Conservation (phyloP, 2,888 invertebrate species). For the Schizotus pectinicornis region DNA sequence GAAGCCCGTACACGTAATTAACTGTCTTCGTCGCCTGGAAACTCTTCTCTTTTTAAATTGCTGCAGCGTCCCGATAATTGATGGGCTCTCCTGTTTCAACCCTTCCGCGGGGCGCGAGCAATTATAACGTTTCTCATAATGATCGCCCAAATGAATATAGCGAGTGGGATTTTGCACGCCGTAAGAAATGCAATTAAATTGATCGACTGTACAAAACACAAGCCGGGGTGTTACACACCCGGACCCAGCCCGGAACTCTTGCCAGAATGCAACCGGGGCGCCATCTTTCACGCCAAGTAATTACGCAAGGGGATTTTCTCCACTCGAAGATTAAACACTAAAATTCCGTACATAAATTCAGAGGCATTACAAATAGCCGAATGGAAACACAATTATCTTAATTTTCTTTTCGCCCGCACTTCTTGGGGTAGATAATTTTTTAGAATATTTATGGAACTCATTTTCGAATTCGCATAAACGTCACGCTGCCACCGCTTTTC, state of each 20-base stretch:
- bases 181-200: conserved; percentile 49
- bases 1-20: no score
- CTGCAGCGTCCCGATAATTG: no score
- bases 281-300: conserved; percentile 56
- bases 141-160: conserved; percentile 34
- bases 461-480: conserved; percentile 1
- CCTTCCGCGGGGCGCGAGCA: no score
- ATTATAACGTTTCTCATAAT: conserved; percentile 19
- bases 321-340: conserved; percentile 55
- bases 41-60: no score
- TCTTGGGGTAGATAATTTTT: conserved; percentile 50
- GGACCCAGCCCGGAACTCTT: conserved; percentile 21
- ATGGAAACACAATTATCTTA: conserved; percentile 58
- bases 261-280: conserved; percentile 49
- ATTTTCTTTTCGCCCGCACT: conserved; percentile 53
- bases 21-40: no score
- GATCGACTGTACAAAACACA: conserved; percentile 43
- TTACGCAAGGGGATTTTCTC: conserved; percentile 57
- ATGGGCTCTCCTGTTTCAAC: no score
- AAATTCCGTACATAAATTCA: conserved; percentile 57
- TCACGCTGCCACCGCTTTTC: no score
- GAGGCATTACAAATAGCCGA: conserved; percentile 55
- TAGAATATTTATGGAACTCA: conserved; percentile 37
- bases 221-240: conserved; percentile 26
- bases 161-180: conserved; percentile 27